Conservation (phyloP, 2,113 vertebrate genomes). For the Orycteropus afer region DNA sequence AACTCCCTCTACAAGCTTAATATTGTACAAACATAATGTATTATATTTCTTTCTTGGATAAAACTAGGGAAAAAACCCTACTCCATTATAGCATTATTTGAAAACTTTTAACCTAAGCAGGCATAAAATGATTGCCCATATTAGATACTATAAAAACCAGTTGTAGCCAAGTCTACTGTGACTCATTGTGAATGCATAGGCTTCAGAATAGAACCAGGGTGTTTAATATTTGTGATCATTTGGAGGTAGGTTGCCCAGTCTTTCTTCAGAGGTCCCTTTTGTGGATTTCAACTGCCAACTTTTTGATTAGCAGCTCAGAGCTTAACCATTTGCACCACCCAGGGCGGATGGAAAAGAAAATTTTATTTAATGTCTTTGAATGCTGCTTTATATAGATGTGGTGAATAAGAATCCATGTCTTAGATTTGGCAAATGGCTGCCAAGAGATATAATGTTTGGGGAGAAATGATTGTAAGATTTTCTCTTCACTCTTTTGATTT, state of each 20-base stretch:
- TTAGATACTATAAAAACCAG: not conserved
- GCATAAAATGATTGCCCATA: not conserved
- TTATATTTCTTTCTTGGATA: conserved; percentile 24
- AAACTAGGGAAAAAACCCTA: not conserved
- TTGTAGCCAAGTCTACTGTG: not conserved
- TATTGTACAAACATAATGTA: not conserved
- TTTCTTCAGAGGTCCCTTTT: not conserved
- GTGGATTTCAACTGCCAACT: not conserved
- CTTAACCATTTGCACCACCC: not conserved
- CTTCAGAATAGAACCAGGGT: not conserved
- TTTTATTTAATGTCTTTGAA: not conserved
- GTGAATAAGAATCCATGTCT: not conserved
- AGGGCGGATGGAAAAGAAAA: not conserved
- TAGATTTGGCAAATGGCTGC: not conserved
- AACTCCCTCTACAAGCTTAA: not conserved
- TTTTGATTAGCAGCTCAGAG: not conserved
- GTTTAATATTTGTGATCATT: not conserved
- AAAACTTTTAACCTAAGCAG: not conserved
- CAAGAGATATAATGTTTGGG: not conserved
- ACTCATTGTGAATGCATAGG: not conserved
- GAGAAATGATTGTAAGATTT: not conserved
- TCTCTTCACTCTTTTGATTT: not conserved
- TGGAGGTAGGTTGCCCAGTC: not conserved
- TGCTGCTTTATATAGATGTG: not conserved
- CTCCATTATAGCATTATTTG: not conserved